Conservation (phyloP, 2,888 invertebrate genomes). For the Cosmopolites sordidus region DNA sequence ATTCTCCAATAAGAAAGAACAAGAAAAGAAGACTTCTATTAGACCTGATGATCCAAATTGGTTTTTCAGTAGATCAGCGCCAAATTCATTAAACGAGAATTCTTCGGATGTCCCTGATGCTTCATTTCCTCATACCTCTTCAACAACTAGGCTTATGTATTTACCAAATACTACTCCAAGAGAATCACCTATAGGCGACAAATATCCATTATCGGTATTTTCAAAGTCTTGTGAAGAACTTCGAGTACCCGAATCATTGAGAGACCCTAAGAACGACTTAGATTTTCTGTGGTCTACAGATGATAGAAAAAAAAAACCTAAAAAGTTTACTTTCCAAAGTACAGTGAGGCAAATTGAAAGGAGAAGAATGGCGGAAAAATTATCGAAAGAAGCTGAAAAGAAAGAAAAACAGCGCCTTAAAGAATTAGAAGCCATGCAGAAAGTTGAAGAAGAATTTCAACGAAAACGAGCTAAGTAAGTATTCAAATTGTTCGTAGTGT, state of each 20-base stretch:
- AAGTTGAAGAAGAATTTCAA: slow-evolving; percentile 85
- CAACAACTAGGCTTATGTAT: slow-evolving; percentile 66
- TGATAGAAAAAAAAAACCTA: slow-evolving; percentile 46
- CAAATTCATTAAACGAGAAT: slow-evolving; percentile 67
- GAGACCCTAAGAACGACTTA: slow-evolving; percentile 38
- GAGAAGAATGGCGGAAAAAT: slow-evolving; percentile 66
- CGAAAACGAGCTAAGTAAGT: slow-evolving; percentile 63
- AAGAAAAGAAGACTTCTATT: slow-evolving; percentile 31
- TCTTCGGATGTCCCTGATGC: slow-evolving; percentile 38
- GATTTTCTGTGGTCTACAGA: slow-evolving; percentile 24
- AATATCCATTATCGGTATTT: slow-evolving; percentile 33
- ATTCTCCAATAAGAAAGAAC: slow-evolving; percentile 35
- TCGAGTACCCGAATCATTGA: slow-evolving; percentile 42
- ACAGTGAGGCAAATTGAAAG: slow-evolving; percentile 78
- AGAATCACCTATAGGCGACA: slow-evolving; percentile 8
- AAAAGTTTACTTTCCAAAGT: slow-evolving; percentile 79
- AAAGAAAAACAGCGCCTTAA: slow-evolving; percentile 71
- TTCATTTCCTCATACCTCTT: slow-evolving; percentile 6
- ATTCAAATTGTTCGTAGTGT: too few species aligned
- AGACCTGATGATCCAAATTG: slow-evolving; percentile 62
- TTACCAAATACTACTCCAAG: slow-evolving; percentile 51
- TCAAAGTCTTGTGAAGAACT: slow-evolving; percentile 53
- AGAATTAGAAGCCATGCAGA: slow-evolving; percentile 78
- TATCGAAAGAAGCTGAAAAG: slow-evolving; percentile 71
- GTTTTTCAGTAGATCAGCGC: slow-evolving; percentile 76